phyloP scores from a whole-genome alignment of 2,888 invertebrate species.

The Xestobium rufovillosum region DNA sequence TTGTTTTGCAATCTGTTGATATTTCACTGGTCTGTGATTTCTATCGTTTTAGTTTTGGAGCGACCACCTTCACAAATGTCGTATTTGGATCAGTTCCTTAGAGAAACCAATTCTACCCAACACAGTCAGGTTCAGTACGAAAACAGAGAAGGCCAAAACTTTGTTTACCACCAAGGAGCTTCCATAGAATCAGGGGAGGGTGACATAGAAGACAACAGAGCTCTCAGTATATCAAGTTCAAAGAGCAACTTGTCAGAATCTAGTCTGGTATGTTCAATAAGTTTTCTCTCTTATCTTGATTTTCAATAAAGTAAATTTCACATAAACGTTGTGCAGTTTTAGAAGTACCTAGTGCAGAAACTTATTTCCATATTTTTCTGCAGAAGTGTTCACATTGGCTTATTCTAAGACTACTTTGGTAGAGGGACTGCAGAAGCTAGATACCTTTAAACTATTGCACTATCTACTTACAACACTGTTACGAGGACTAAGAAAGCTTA shows the following conservation, averaged over 20 bases:
- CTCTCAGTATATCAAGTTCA: constrained; percentile 70
- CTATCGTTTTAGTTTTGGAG: constrained; percentile 70
- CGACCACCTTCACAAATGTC: constrained; percentile 88
- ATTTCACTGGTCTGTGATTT: no score
- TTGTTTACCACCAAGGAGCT: constrained; percentile 43
- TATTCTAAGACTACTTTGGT: not conserved
- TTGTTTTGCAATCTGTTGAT: no score
- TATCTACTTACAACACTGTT: no score
- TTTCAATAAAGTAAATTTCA: constrained; percentile 7
- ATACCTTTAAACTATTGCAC: no score
- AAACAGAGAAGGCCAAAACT: constrained; percentile 35
- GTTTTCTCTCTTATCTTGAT: constrained; percentile 10
- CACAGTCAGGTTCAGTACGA: constrained; percentile 26
- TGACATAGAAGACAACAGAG: constrained; percentile 68
- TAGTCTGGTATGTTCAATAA: constrained; percentile 56
- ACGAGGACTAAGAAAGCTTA: no score
- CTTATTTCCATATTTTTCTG: constrained; percentile 6
- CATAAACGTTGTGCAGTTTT: not conserved
- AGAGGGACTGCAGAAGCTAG: no score
- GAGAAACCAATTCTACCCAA: constrained; percentile 53
- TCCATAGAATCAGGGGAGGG: constrained; percentile 66
- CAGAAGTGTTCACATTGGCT: no score
- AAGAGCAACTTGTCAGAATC: constrained; percentile 79
- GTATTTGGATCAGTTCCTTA: constrained; percentile 82
- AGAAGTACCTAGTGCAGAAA: not conserved